Evolutionary conservation across 2,113 vertebrate species (phyloP).

Genomic region (Serilophus lunatus): DNA sequence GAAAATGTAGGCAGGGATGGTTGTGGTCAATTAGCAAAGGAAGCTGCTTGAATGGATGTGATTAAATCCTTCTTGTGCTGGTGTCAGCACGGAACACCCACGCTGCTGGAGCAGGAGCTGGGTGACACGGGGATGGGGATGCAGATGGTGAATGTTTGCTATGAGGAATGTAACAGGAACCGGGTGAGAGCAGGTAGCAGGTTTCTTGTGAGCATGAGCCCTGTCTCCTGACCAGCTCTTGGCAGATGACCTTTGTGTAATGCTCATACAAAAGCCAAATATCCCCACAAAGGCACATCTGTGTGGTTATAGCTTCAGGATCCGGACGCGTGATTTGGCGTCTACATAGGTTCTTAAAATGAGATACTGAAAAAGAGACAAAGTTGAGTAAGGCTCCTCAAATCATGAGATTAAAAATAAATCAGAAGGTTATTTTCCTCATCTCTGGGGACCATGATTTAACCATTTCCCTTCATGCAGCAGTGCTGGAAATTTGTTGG

Average conservation of each 20-base stretch:
- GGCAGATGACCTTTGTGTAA: not conserved
- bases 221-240: not conserved
- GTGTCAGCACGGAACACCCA: not conserved
- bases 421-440: not conserved
- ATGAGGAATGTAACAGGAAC: accelerated
- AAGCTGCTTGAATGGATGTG: not conserved
- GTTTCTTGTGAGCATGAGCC: not conserved
- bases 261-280: not conserved
- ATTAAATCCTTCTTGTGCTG: not conserved
- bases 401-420: not conserved
- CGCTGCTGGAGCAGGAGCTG: not conserved
- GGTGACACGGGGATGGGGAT: not conserved
- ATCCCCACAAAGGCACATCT: not conserved
- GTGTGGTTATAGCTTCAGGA: not conserved
- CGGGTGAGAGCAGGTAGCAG: not conserved
- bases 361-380: not conserved
- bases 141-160: not conserved
- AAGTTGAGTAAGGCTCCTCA: not conserved
- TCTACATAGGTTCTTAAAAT: not conserved
- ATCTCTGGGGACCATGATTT: not conserved
- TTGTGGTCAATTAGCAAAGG: not conserved
- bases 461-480: accelerated
- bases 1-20: not conserved
- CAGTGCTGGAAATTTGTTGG: not conserved
- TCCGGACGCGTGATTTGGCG: not conserved